Conservation (phyloP, 2,888 invertebrate genomes). For the Adineta ricciae region DNA sequence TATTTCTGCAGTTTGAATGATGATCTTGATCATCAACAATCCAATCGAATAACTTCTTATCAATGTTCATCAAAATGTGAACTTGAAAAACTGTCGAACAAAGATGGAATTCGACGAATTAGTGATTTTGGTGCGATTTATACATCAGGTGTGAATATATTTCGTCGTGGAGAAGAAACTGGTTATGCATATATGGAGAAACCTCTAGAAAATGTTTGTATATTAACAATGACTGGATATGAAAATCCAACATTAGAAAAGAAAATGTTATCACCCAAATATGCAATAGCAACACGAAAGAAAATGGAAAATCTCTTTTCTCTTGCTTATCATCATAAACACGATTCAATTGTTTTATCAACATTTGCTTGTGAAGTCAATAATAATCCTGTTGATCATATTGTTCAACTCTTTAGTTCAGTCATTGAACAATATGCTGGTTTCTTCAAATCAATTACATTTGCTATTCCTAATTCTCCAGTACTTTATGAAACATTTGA, state of each 20-base stretch:
- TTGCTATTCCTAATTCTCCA: neutral
- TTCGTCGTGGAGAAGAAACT: neutral
- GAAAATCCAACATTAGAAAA: neutral
- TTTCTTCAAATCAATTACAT: neutral
- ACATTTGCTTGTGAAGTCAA: neutral
- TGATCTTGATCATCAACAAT: neutral
- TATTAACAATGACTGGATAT: neutral
- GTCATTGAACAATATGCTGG: constrained; percentile 3
- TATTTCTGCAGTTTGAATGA: neutral
- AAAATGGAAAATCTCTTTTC: neutral
- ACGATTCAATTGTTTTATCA: neutral
- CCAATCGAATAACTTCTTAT: neutral
- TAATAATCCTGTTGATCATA: neutral
- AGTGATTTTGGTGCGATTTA: neutral
- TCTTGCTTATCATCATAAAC: neutral
- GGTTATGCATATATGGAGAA: neutral
- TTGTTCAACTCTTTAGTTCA: neutral
- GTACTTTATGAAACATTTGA: neutral
- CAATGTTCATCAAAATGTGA: neutral
- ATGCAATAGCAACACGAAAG: neutral
- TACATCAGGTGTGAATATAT: neutral
- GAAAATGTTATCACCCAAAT: neutral
- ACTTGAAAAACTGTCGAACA: neutral
- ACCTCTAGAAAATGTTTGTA: neutral
- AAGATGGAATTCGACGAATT: neutral